A percentile compares a stretch with the other conserved stretches of the same genome.
phyloP scores from a whole-genome alignment of 2,797 vertebrate species.

The Tangara arthus region DNA sequence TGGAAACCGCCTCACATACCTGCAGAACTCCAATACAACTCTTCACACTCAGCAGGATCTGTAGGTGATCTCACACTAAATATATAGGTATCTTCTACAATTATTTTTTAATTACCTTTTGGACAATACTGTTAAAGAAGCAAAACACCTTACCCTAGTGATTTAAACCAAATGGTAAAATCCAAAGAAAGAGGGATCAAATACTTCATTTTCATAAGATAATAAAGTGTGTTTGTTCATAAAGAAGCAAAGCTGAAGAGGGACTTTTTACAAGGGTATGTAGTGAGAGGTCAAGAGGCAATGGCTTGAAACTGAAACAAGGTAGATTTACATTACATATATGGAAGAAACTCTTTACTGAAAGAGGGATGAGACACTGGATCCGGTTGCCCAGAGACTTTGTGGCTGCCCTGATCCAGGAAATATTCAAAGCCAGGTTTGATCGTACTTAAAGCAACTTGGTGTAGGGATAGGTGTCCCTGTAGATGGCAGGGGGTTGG shows the following conservation, averaged over 20 bases:
- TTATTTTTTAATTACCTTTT: background rate
- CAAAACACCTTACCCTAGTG: background rate
- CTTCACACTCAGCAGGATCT: background rate
- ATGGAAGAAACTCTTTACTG: background rate
- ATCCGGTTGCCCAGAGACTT: background rate
- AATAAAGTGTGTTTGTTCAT: background rate
- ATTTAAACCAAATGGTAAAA: background rate
- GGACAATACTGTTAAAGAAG: background rate
- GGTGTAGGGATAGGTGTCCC: background rate
- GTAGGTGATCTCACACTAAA: background rate
- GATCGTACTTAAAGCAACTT: background rate
- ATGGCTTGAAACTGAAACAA: background rate
- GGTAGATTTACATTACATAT: background rate
- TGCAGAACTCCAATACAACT: background rate
- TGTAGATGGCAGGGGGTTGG: fast-evolving
- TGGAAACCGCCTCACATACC: background rate
- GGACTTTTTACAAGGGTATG: background rate
- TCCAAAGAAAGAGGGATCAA: background rate
- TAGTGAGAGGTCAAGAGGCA: background rate
- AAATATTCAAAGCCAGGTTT: background rate
- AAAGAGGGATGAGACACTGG: background rate
- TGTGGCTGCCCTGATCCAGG: background rate
- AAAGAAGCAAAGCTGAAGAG: background rate
- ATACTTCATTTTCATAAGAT: background rate
- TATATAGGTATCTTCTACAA: background rate